A percentile compares a stretch with the other conserved stretches of the same genome.
These are phyloP conservation scores for Drosophila neutralis DNA, from an alignment of 2,888 invertebrate genomes.

Conservation along the genomic window DNA sequence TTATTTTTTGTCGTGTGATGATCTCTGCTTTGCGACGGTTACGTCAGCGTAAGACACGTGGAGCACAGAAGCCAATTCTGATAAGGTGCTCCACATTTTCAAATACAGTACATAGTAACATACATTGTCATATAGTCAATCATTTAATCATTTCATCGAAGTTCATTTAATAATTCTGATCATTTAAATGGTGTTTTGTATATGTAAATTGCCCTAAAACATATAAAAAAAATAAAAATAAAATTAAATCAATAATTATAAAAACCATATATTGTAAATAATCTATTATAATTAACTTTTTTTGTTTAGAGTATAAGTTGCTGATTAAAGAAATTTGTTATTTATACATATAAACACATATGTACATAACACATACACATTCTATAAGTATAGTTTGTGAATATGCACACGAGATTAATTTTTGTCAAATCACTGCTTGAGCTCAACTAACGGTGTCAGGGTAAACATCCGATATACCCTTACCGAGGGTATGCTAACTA, in stretches of 20 bases:
- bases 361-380: background rate
- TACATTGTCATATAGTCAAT: background rate
- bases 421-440: conserved; percentile 25
- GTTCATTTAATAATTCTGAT: background rate
- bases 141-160: background rate
- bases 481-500: background rate
- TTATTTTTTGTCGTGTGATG: background rate
- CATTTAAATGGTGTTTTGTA: background rate
- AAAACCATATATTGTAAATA: background rate
- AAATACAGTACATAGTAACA: background rate
- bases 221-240: too few species aligned
- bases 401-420: conserved; percentile 2
- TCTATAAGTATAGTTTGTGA: background rate
- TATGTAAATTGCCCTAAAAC: background rate
- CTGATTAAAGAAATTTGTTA: background rate
- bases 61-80: background rate
- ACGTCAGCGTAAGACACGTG: conserved; percentile 16
- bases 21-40: background rate
- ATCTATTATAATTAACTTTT: background rate
- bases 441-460: conserved; percentile 13
- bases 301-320: background rate
- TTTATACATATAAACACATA: background rate
- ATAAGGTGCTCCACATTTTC: conserved; percentile 36
- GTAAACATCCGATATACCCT: background rate
- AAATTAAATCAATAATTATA: background rate